Conservation (phyloP, 2,797 vertebrate genomes). For the Centropyge bicolor region DNA sequence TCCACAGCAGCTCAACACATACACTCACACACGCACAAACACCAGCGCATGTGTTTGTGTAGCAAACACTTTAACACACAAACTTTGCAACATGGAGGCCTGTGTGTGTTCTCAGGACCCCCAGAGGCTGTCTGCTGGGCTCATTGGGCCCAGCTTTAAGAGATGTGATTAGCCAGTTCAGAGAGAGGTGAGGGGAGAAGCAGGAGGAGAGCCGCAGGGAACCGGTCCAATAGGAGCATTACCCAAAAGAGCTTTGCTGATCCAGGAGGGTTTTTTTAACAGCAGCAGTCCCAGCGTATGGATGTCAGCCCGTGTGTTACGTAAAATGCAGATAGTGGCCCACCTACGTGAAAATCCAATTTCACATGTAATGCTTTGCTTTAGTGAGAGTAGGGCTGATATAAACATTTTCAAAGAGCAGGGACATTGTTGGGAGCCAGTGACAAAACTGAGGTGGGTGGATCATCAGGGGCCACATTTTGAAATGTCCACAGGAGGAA, state of each 20-base stretch:
- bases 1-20: constrained; percentile 49
- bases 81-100: constrained; percentile 30
- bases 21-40: constrained; percentile 23
- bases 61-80: constrained; percentile 37
- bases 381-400: constrained; percentile 1
- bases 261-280: constrained; percentile 39
- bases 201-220: constrained; percentile 52
- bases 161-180: constrained; percentile 79
- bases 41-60: constrained; percentile 26
- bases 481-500: constrained; percentile 20
- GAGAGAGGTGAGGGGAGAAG: constrained; percentile 62
- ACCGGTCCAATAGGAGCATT: constrained; percentile 55
- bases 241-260: constrained; percentile 57
- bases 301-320: background rate
- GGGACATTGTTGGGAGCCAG: constrained; percentile 1
- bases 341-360: constrained; percentile 26
- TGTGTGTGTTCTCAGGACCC: constrained; percentile 63
- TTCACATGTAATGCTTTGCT: constrained; percentile 27
- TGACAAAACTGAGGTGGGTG: constrained; percentile 10
- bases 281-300: constrained; percentile 14
- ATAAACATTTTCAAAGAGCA: constrained; percentile 5
- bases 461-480: constrained; percentile 2
- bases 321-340: constrained; percentile 26
- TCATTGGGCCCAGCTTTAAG: constrained; percentile 67
- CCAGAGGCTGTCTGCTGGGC: constrained; percentile 66